Evolutionary conservation across 2,113 vertebrate species (phyloP).

Genomic region (Bufo bufo): DNA sequence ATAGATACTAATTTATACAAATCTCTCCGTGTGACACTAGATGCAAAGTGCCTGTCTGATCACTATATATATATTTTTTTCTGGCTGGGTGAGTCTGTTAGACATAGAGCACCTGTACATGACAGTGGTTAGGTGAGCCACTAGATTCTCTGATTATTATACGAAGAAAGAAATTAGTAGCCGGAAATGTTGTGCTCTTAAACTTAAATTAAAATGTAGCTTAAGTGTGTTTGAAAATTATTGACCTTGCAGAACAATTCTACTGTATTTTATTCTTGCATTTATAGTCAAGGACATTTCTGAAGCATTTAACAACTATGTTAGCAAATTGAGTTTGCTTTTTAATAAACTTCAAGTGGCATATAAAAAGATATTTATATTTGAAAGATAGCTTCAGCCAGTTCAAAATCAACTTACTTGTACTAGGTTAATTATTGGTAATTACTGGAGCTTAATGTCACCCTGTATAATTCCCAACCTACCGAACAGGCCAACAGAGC

Average conservation of each 20-base stretch:
- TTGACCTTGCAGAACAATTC: background rate
- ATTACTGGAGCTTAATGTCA: slow-evolving; percentile 34
- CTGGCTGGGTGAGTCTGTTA: too few species aligned
- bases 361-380: slow-evolving; percentile 30
- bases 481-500: background rate
- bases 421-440: slow-evolving; percentile 30
- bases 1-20: too few species aligned
- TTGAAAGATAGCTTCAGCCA: slow-evolving; percentile 25
- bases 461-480: background rate
- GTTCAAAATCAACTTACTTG: slow-evolving; percentile 19
- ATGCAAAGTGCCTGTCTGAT: too few species aligned
- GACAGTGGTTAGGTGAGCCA: too few species aligned
- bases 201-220: background rate
- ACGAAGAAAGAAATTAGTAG: too few species aligned
- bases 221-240: background rate
- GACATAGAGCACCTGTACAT: too few species aligned
- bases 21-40: too few species aligned
- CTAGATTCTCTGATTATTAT: too few species aligned
- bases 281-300: background rate
- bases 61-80: too few species aligned
- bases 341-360: slow-evolving; percentile 29
- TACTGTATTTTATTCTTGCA: background rate
- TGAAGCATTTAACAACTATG: slow-evolving; percentile 14
- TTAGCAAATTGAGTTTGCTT: slow-evolving; percentile 3
- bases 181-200: too few species aligned